phyloP scores from a whole-genome alignment of 2,113 vertebrate genomes.

The Strix uralensis region DNA sequence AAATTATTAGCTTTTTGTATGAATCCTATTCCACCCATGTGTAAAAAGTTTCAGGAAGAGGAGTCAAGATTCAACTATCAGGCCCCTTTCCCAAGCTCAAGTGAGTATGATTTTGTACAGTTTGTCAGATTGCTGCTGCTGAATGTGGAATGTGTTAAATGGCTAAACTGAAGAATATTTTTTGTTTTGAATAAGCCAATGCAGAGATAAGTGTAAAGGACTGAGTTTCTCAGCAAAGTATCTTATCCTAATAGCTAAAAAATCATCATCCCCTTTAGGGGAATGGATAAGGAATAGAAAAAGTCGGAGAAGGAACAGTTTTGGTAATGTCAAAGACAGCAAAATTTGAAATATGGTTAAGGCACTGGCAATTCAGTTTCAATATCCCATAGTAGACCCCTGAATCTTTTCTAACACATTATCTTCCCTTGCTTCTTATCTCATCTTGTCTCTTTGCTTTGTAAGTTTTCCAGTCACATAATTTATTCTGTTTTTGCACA shows the following conservation, averaged over 20 bases:
- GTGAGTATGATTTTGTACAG: not conserved
- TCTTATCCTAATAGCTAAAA: not conserved
- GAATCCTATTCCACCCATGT: not conserved
- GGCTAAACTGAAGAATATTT: not conserved
- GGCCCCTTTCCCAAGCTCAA: not conserved
- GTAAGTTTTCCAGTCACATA: not conserved
- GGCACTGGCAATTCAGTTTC: not conserved
- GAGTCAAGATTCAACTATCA: not conserved
- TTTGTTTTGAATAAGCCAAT: not conserved
- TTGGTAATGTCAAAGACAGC: not conserved
- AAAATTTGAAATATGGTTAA: not conserved
- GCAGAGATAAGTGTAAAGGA: not conserved
- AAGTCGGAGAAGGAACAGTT: not conserved
- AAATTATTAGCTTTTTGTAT: not conserved
- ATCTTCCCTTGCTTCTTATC: not conserved
- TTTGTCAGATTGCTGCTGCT: not conserved
- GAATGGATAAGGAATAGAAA: not conserved
- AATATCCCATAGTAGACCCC: not conserved
- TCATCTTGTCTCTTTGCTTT: not conserved
- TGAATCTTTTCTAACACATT: not conserved
- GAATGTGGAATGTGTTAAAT: not conserved
- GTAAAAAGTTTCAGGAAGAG: not conserved
- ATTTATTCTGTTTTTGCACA: not conserved
- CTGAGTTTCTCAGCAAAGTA: not conserved
- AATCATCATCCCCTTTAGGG: not conserved